These are phyloP conservation scores for Myotis vivesi DNA, from an alignment of 2,797 vertebrate species.

Conservation along the genomic window DNA sequence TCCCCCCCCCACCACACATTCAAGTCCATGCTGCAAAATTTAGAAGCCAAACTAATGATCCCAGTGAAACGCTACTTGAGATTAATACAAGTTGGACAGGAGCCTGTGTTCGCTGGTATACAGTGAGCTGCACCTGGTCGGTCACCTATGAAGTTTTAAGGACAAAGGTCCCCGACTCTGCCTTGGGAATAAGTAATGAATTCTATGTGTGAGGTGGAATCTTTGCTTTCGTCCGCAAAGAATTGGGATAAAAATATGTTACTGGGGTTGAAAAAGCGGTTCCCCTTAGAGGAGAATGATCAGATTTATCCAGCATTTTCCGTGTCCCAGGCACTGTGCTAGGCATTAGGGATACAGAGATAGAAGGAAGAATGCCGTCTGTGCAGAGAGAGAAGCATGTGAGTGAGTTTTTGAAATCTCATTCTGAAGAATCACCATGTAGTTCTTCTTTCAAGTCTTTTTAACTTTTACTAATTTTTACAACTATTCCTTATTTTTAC, in stretches of 20 bases:
- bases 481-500: neutral
- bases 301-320: neutral
- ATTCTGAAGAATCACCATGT: neutral
- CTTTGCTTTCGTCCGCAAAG: neutral
- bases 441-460: neutral
- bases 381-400: neutral
- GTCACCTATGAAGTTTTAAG: neutral
- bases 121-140: neutral
- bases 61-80: neutral
- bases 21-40: neutral
- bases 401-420: neutral
- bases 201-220: neutral
- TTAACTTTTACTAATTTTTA: slow-evolving; percentile 30
- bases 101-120: neutral
- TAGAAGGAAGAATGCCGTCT: neutral
- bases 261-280: neutral
- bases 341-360: neutral
- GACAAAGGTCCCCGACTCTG: neutral
- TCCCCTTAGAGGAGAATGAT: neutral
- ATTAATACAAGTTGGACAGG: neutral
- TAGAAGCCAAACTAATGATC: neutral
- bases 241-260: neutral
- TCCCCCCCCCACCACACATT: neutral
- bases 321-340: neutral
- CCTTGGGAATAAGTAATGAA: neutral